These are phyloP conservation scores for Entomobrya multifasciata DNA, from an alignment of 2,888 invertebrate genomes.

Conservation along the genomic window DNA sequence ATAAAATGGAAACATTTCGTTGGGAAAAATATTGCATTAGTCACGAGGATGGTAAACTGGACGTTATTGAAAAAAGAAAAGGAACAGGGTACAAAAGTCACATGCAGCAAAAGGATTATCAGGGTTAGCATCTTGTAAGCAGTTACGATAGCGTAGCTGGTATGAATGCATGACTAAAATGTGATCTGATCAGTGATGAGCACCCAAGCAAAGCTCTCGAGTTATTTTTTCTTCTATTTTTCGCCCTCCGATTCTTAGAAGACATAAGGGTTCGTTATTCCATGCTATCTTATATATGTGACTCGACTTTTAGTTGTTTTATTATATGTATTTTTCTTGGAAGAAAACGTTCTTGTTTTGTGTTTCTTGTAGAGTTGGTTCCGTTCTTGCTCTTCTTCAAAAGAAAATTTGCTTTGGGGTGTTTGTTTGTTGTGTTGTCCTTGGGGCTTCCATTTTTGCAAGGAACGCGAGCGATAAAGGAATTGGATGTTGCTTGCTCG, in stretches of 20 bases:
- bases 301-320: slow-evolving; percentile 9
- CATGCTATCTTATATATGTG: background rate
- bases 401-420: background rate
- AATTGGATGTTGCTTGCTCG: background rate
- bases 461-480: background rate
- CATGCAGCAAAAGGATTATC: slow-evolving; percentile 29
- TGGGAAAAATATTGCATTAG: slow-evolving; percentile 1
- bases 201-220: background rate
- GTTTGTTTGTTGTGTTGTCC: slow-evolving; percentile 40
- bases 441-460: slow-evolving; percentile 54
- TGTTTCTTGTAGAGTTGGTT: background rate
- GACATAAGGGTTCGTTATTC: background rate
- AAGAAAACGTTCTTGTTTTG: background rate
- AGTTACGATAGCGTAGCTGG: background rate
- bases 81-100: background rate
- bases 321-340: slow-evolving; percentile 19
- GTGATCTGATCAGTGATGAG: too few relatives aligned
- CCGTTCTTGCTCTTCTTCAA: slow-evolving; percentile 5
- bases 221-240: background rate
- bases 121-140: slow-evolving; percentile 23
- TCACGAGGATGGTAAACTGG: background rate
- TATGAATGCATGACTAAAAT: slow-evolving; percentile 1
- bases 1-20: background rate
- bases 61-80: background rate
- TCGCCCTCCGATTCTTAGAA: too few relatives aligned